Base-by-base conservation (phyloP, 2,113 vertebrate genomes). In the Thermophis baileyi region DNA sequence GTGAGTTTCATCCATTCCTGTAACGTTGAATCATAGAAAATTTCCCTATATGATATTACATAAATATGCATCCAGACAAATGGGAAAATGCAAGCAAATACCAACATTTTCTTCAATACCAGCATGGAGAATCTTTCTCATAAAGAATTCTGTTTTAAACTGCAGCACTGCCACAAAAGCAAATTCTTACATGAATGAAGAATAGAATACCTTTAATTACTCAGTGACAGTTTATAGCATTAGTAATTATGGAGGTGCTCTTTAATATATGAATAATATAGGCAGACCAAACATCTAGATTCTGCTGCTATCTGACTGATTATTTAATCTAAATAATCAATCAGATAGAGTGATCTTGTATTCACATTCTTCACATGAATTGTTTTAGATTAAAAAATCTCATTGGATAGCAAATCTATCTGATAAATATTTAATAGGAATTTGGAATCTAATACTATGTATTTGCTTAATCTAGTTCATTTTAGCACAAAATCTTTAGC, bases 1-100 rank as follows among this genome's bases (percentile, higher is more conserved):
- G 47, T 94, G 91, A 53, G 94, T 93, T 97, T 63, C 95, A 87
- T 96, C 92, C 95, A 94, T 96, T 93, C 46, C 92, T 93, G 60
- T 9, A 4, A 92, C 88, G 97, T 92, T 96, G 96, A 96, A 93
- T 91, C 92, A 95, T 89, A 95, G 93, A 3, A 90, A 92, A 54
- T 22, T 92, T 69, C 95, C 96, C 35, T 91, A 91, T 87, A 91
- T 97, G 96, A 96, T 92, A 85, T 50, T 93, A 54, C 35, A 94
- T 96, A 90, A 96, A 94, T 93, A 96, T 95, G 91, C 91, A 95
- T 95, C 92, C 0, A 30, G 93, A 93, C 1, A 91, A 97, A 94
- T 51, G 95, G 90, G 20, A 9, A 51, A 51, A 94, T 94, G 92
- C 92, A 97, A 96, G 95, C 94, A 97, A 96, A 97, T 93, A 30